Base-by-base conservation (phyloP, 1,140 invertebrate genomes). In the Macrosteles quadrilineatus region DNA sequence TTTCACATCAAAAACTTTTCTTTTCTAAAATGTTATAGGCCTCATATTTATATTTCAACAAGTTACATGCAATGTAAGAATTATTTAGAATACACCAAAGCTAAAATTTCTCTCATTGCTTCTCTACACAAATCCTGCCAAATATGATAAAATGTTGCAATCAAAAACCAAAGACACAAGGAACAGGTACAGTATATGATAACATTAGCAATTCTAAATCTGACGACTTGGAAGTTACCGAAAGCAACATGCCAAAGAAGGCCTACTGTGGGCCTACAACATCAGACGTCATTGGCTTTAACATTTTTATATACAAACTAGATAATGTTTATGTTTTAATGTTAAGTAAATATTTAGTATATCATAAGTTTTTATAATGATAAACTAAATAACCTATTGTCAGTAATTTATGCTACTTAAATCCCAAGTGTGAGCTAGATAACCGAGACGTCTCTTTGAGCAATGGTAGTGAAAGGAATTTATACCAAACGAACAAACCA, bases 321-420 rank as follows among this genome's bases (percentile, higher is more conserved):
- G 55, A 30, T 59, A 14, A 59, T 23, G 6, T 59, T 59, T 59
- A 25, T 30, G 55, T 59, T 59, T 50, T 50, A 50, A 50, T 50
- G 6, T 50, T 11, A 50, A n/a, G 4, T 4, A 50, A 50, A 29
- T 59, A 30, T 25, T 59, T 59, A 59, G 25, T 59, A 30, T 59
- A 59, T 30, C 27, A 59, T 59, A 59, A 25, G 55, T 59, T 59
- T 59, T 59, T 59, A 59, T 59, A 59, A 50, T 59, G 27, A 59
- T 59, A 59, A 23, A 59, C 55, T 59, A 59, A 59, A 59, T 25
- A 29, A 25, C 55, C 55, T n/a, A 25, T 27, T 27, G 55, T 59
- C 27, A 59, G 27, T 30, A 30, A 27, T 9, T 59, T 27, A 59
- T 27, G 55, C 27, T 59, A 59, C 27, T 59, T 30, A n/a, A 27